These are phyloP conservation scores for Spisula solida DNA, from an alignment of 2,888 invertebrate genomes.

Conservation along the genomic window DNA sequence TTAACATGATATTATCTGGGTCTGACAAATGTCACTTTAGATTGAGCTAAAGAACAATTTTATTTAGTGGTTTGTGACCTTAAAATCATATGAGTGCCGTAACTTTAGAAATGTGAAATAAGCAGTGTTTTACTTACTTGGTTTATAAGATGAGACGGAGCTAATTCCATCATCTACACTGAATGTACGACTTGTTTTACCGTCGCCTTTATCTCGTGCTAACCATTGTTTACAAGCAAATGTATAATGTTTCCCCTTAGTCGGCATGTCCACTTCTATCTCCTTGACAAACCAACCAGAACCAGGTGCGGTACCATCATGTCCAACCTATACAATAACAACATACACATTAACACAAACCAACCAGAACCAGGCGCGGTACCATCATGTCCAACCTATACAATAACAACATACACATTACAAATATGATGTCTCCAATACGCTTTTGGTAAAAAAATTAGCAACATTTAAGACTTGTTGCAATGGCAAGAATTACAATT, in stretches of 20 bases:
- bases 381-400: slow-evolving; percentile 87
- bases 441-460: too few species aligned
- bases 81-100: too few species aligned
- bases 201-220: slow-evolving; percentile 86
- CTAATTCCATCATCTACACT: slow-evolving; percentile 85
- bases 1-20: too few species aligned
- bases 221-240: slow-evolving; percentile 87
- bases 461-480: too few species aligned
- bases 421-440: too few species aligned
- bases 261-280: slow-evolving; percentile 86
- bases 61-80: too few species aligned
- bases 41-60: too few species aligned
- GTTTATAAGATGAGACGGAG: slow-evolving; percentile 85
- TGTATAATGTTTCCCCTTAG: slow-evolving; percentile 86
- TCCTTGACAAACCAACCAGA: slow-evolving; percentile 87
- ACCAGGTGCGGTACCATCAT: slow-evolving; percentile 86
- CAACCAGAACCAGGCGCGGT: slow-evolving; percentile 85
- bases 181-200: slow-evolving; percentile 84
- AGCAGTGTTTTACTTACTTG: slow-evolving; percentile 81
- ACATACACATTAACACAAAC: slow-evolving; percentile 80
- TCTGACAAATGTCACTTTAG: too few species aligned
- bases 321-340: slow-evolving; percentile 81
- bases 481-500: too few species aligned
- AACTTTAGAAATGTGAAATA: background rate
- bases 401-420: background rate